phyloP scores from a whole-genome alignment of 2,113 vertebrate species.

The Nesogale talazaci region DNA sequence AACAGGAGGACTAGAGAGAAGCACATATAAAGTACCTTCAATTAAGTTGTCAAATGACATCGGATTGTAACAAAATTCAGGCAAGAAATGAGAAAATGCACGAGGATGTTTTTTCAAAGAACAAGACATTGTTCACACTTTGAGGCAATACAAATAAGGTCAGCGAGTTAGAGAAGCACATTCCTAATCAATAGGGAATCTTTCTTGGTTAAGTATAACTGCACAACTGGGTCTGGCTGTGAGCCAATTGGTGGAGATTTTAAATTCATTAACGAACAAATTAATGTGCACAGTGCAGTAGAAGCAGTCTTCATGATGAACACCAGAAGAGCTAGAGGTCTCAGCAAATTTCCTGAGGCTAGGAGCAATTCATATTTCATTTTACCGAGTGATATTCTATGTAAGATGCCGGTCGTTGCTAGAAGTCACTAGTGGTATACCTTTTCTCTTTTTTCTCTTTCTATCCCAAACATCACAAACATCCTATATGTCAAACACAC shows the following conservation, averaged over 20 bases:
- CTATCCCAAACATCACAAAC: not conserved
- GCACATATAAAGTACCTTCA: not conserved
- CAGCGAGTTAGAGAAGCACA: not conserved
- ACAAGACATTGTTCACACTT: not conserved
- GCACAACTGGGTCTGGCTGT: not conserved
- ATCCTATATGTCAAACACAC: not conserved
- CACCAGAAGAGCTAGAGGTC: not conserved
- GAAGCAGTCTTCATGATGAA: not conserved
- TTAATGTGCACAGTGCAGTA: constrained; percentile 27
- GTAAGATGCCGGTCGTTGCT: not conserved
- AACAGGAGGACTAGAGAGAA: not conserved
- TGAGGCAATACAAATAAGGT: not conserved
- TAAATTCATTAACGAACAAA: constrained; percentile 48
- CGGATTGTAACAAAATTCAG: too few relatives aligned
- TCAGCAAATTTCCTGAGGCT: not conserved
- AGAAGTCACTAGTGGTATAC: not conserved
- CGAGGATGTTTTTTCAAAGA: constrained; percentile 6
- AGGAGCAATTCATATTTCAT: not conserved
- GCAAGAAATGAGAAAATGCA: too few relatives aligned
- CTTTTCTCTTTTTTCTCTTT: constrained; percentile 27
- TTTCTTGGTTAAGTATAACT: constrained; percentile 51
- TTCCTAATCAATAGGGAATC: not conserved
- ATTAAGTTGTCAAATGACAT: too few relatives aligned
- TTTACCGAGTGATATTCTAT: constrained; percentile 13
- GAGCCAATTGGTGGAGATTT: not conserved